These are phyloP conservation scores for Agrochola lychnidis DNA, from an alignment of 2,888 invertebrate genomes.

Conservation along the genomic window DNA sequence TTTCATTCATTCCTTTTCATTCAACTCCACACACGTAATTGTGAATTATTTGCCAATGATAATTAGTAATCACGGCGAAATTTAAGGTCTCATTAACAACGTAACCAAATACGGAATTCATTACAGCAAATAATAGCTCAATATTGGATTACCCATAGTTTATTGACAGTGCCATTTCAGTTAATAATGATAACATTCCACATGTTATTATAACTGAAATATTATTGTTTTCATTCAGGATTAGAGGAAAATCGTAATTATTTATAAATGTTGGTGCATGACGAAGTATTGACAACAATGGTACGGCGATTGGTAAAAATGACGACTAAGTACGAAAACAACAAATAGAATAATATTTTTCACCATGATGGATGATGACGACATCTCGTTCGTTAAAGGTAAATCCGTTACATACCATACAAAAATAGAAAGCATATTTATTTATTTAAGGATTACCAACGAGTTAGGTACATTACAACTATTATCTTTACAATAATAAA, in stretches of 20 bases:
- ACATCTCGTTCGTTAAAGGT: not conserved
- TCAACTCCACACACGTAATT: not conserved
- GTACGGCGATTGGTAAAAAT: not conserved
- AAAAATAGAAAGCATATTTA: too few relatives aligned
- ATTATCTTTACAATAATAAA: too few relatives aligned
- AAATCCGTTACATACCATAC: too few relatives aligned
- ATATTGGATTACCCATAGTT: not conserved
- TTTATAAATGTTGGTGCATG: not conserved
- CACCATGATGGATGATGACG: not conserved
- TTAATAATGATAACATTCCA: too few relatives aligned
- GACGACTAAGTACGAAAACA: not conserved
- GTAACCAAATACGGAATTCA: not conserved
- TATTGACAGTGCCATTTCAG: not conserved
- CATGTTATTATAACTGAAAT: not conserved
- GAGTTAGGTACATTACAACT: too few relatives aligned
- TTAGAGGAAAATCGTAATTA: not conserved
- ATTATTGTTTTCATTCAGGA: constrained; percentile 1
- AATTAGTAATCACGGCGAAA: constrained; percentile 8
- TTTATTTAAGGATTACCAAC: too few relatives aligned
- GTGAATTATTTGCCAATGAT: constrained; percentile 1
- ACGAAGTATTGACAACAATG: not conserved
- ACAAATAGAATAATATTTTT: not conserved
- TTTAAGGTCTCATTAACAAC: not conserved
- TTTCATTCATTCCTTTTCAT: not conserved
- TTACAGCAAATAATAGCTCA: not conserved